Base-by-base conservation (phyloP, 2,797 vertebrate species). In the Capromys pilorides region DNA sequence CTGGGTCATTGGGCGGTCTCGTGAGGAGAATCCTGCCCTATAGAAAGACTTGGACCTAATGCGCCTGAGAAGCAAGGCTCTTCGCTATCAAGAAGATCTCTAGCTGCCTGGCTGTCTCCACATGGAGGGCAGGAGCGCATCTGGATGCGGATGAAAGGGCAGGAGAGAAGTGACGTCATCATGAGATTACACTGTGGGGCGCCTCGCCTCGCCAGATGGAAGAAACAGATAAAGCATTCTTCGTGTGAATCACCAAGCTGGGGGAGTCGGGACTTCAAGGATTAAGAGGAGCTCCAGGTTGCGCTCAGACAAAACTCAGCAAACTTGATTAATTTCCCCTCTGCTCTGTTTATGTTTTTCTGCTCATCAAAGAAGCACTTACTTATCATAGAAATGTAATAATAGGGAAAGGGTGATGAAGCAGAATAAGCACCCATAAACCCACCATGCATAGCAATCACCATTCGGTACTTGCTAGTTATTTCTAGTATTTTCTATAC, bases 111-210 rank as follows among this genome's bases (percentile, higher is more conserved):
- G 86, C 61, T 93, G 87, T 87, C 81, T 93, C 79, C 67, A 86
- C 88, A 91, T 92, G 86, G 82, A 92, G 86, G 41, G 39, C 62
- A 45, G 88, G 79, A 93, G 49, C 93, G 94, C 95, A 96, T 96
- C 90, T 96, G 94, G 95, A 95, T 86, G 95, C 59, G 86, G 92
- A 96, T 86, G 49, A 91, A 93, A 94, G 91, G 73, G 51, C 81
- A 86, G 59, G 69, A 91, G 51, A 92, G 67, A 80, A 87, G 81
- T 95, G 92, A 95, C 90, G 4, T 96, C 93, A 95, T 80, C 33
- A 49, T 78, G 62, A 79, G 90, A 67, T 88, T 92, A 73, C 45
- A 73, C 79, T 93, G 86, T 39, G 81, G 90, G 79, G 88, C 77
- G 51, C 79, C 54, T 87, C 45, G 69, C 94, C 54, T 87, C 45